Base-by-base conservation (phyloP, 2,113 vertebrate species). In the Hymenochirus boettgeri region DNA sequence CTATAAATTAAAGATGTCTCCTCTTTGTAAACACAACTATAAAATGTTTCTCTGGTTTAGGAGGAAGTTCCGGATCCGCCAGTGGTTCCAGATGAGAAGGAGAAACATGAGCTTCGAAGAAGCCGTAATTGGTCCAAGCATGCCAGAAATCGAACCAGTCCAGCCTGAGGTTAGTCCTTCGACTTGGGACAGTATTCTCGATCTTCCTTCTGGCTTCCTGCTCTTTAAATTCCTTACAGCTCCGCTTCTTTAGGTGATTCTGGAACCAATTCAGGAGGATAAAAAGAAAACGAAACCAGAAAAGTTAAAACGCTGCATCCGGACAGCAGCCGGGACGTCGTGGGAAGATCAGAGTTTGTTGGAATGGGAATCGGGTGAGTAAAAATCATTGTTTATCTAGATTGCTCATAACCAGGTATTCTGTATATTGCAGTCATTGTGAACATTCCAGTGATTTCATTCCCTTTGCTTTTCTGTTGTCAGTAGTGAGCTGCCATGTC, bases 291-390 rank as follows among this genome's bases (percentile, higher is more conserved):
- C 75, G 0, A 92, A 86, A 64, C 73, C 75, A 2, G 92, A 95
- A 52, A 93, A 93, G 57, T 73, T 89, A 69, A 95, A 89, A 76
- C 91, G 93, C 47, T 95, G 91, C 57, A 94, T 96, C 70, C 89
- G 92, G 1, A 94, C 92, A 0, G 93, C 93, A 1, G 92, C 93
- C 0, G 93, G 93, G 9, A 90, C 82, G 3, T 80, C 77, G 62
- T 96, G 93, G 93, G 93, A 96, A 52, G 93, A 95, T 64, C 74
- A 84, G 18, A 93, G 91, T 65, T 80, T 96, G 26, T 58, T 92
- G 58, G 93, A 95, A 29, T 96, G 93, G 93, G 93, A 96, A 0
- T 11, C 88, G 5, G 92, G 93, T 96, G 26, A 78, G 72, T n/a
- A n/a, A n/a, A n/a, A n/a, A n/a, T n/a, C n/a, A n/a, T n/a, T n/a